Base-by-base conservation (phyloP, 2,797 vertebrate species). In the Falco peregrinus region DNA sequence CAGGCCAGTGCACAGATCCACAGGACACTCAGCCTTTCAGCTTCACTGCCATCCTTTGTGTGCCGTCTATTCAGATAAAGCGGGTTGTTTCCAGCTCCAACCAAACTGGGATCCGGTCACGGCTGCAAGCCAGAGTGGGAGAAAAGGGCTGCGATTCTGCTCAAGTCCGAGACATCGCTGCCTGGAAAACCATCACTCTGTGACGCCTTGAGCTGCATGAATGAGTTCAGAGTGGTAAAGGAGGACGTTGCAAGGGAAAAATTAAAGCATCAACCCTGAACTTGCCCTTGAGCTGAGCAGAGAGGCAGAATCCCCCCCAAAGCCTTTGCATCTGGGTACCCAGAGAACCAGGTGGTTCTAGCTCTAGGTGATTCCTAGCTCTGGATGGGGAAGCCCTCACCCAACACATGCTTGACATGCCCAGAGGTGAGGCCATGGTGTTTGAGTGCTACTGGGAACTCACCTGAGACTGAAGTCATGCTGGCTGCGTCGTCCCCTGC, bases 31-130 rank as follows among this genome's bases (percentile, higher is more conserved):
- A 74, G 89, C 65, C 83, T 93, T 93, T 86, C 96, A 93, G 95
- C 94, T 88, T 79, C 92, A 21, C 81, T 95, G 95, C 77, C 47
- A 11, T 57, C 89, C 86, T 95, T 89, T 96, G 94, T 94, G 73
- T 37, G 53, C 60, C 2, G 2, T 16, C 57, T 78, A 6, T 11
- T 65, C 89, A 57, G 41, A 82, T 75, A 84, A 45, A 93, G 77
- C 90, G n/a, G 54, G 25, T 79, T 80, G 45, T 57, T 57, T n/a
- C 74, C 84, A 84, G 74, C 59, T 33, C 70, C 82, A 47, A 82
- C 64, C 82, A 77, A 68, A 64, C 37, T 2, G 8, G 37, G 69
- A 59, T 13, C 76, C 2, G 3, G 60, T 61, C 78, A 77, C 0
- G 29, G 91, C 47, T 60, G 54, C 41, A n/a, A 57, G 79, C 47